Conservation (phyloP, 2,113 vertebrate genomes). For the Actenoides hombroni region DNA sequence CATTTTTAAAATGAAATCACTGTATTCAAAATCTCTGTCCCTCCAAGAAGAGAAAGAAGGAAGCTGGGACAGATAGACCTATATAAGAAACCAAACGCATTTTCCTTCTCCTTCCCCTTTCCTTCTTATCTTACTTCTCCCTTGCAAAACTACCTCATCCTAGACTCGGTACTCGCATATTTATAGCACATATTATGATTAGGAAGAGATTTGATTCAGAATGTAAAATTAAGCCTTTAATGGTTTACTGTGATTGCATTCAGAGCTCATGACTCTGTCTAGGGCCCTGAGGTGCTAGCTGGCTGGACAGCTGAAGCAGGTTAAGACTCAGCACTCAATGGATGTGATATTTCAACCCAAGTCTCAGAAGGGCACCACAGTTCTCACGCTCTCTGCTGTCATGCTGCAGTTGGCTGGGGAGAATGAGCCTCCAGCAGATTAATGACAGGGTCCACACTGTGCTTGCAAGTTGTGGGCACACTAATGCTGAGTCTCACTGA, state of each 20-base stretch:
- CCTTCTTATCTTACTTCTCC: neutral
- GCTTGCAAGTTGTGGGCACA: neutral
- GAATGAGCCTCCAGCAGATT: neutral
- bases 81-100: neutral
- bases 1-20: neutral
- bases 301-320: neutral
- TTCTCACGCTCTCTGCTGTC: neutral
- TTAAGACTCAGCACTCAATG: neutral
- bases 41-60: neutral
- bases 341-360: neutral
- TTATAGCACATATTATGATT: neutral
- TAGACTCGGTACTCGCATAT: neutral
- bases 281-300: neutral
- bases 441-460: neutral
- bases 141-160: neutral
- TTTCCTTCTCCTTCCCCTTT: neutral
- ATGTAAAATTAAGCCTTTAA: neutral
- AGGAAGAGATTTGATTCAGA: neutral
- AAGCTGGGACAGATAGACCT: neutral
- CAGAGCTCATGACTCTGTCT: neutral
- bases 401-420: neutral
- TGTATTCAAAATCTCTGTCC: neutral
- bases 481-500: neutral
- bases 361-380: neutral
- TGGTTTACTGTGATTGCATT: neutral